Evolutionary conservation across 1,140 invertebrate species (phyloP).

Genomic region (Anastrepha obliqua): DNA sequence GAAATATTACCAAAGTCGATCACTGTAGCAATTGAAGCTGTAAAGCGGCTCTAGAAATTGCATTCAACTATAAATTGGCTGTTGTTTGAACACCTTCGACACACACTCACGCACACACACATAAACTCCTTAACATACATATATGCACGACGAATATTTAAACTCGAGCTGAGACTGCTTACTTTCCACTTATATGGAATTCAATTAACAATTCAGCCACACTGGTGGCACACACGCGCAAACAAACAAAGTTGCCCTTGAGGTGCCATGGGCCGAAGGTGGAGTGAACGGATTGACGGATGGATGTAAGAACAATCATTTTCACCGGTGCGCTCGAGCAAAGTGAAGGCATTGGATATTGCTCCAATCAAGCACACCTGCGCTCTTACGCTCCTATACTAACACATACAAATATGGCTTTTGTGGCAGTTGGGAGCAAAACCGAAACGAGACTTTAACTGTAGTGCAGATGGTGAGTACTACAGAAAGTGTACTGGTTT

Average conservation of each 20-base stretch:
- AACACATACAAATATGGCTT: background rate
- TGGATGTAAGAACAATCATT: conserved; percentile 20
- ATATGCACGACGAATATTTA: background rate
- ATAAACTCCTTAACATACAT: background rate
- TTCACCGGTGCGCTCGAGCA: background rate
- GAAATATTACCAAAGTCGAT: background rate
- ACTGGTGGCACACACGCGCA: background rate
- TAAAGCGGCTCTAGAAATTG: conserved; percentile 32
- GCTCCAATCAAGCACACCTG: conserved; percentile 46
- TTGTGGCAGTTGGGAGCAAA: background rate
- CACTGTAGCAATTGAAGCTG: conserved; percentile 39
- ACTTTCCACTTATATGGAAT: conserved; percentile 56
- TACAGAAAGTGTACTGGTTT: no score
- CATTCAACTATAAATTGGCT: conserved; percentile 48
- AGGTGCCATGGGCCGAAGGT: background rate
- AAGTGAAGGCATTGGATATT: conserved; percentile 2
- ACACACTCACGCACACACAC: background rate
- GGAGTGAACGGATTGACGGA: background rate
- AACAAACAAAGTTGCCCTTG: background rate
- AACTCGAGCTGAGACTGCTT: conserved; percentile 53
- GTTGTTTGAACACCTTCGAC: conserved; percentile 20
- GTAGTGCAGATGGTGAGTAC: conserved; percentile 7
- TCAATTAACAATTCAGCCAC: conserved; percentile 58
- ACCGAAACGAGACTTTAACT: conserved; percentile 46
- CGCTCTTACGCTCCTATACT: background rate